A percentile compares a stretch with the other conserved stretches of the same genome.
phyloP scores from a whole-genome alignment of 2,888 invertebrate species.

The Sylvicola cinctus region DNA sequence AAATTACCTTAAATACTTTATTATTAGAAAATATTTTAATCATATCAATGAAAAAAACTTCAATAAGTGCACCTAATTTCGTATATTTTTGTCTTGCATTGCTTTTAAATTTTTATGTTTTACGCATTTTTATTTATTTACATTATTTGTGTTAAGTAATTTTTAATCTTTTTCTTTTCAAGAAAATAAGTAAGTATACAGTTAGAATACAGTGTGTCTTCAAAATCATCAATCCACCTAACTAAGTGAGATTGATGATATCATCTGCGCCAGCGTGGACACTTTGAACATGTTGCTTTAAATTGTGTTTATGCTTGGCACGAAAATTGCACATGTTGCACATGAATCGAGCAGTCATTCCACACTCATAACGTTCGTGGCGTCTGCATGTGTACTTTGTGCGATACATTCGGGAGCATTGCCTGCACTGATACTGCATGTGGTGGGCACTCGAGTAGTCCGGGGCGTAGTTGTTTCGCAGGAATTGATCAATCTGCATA shows the following conservation, averaged over 20 bases:
- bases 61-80: too few relatives aligned
- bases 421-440: constrained; percentile 2
- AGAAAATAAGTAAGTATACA: not conserved
- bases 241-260: not conserved
- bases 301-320: constrained; percentile 5
- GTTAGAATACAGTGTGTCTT: not conserved
- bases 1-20: too few relatives aligned
- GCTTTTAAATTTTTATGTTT: too few relatives aligned
- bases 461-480: too few relatives aligned
- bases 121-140: too few relatives aligned
- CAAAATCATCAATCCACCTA: not conserved
- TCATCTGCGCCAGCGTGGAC: not conserved
- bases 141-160: too few relatives aligned
- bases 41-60: too few relatives aligned
- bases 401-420: constrained; percentile 4
- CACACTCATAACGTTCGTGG: constrained; percentile 5
- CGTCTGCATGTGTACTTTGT: constrained; percentile 5
- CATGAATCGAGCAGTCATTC: constrained; percentile 4
- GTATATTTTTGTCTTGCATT: too few relatives aligned
- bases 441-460: too few relatives aligned
- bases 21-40: too few relatives aligned
- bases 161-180: too few relatives aligned
- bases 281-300: constrained; percentile 5
- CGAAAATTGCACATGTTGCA: constrained; percentile 4
- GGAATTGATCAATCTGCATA: not conserved